Conservation (phyloP, 2,888 invertebrate genomes). For the Minunthozetes semirufus region DNA sequence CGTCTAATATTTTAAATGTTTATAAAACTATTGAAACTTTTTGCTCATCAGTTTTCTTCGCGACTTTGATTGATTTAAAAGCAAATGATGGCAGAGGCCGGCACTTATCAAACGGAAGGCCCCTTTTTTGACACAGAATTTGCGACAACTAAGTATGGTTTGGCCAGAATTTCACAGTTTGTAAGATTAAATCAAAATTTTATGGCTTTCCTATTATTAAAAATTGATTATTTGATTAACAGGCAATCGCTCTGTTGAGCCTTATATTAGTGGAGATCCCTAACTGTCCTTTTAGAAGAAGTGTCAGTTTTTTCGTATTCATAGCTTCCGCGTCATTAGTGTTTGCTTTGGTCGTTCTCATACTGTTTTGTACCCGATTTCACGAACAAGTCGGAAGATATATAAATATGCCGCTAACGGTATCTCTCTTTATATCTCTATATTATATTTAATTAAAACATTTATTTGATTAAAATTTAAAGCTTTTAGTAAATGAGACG, state of each 20-base stretch:
- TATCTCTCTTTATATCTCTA: neutral
- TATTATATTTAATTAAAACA: neutral
- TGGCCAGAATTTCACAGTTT: conserved; percentile 36
- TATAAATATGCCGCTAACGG: conserved; percentile 34
- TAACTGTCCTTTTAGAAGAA: conserved; percentile 19
- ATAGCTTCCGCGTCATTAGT: conserved; percentile 33
- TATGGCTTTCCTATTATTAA: too few species aligned
- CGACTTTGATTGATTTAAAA: neutral
- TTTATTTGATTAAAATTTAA: neutral
- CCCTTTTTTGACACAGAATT: conserved; percentile 35
- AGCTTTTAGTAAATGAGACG: conserved; percentile 32
- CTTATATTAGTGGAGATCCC: conserved; percentile 36
- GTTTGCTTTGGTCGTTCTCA: conserved; percentile 30
- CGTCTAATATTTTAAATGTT: neutral
- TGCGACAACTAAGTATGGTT: conserved; percentile 33
- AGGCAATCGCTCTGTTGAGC: conserved; percentile 36
- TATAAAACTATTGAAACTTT: neutral
- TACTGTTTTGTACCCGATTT: conserved; percentile 35
- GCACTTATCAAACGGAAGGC: conserved; percentile 23
- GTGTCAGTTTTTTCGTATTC: conserved; percentile 33
- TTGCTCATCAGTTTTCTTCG: neutral
- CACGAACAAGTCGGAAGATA: conserved; percentile 33
- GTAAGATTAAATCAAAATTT: conserved; percentile 22
- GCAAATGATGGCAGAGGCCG: conserved; percentile 28
- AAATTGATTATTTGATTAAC: too few species aligned